phyloP scores from a whole-genome alignment of 2,888 invertebrate genomes.

The Monopis laevigella region DNA sequence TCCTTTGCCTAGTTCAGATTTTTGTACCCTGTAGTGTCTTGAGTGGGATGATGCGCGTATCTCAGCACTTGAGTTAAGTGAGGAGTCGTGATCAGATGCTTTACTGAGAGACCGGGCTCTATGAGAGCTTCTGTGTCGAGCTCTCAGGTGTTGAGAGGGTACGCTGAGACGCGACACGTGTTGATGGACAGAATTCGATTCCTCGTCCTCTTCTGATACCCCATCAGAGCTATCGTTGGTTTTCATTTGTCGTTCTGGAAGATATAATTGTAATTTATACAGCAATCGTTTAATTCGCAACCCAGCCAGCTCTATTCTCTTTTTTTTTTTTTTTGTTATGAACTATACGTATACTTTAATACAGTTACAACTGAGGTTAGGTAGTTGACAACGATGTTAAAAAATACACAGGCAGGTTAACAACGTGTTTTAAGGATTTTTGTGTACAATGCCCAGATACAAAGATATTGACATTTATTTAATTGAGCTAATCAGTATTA shows the following conservation, averaged over 20 bases:
- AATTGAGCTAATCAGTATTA: too few relatives aligned
- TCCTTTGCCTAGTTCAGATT: constrained; percentile 64
- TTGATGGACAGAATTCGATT: constrained; percentile 49
- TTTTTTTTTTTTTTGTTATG: too few relatives aligned
- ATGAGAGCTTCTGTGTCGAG: constrained; percentile 33
- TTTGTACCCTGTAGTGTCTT: constrained; percentile 58
- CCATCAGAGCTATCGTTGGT: constrained; percentile 54
- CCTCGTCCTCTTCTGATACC: constrained; percentile 54
- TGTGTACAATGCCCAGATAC: too few relatives aligned
- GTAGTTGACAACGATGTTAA: too few relatives aligned
- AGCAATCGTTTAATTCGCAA: too few relatives aligned
- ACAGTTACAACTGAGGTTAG: too few relatives aligned
- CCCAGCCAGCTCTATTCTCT: too few relatives aligned
- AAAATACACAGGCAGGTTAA: too few relatives aligned
- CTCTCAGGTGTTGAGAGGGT: constrained; percentile 37
- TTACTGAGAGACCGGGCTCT: constrained; percentile 48
- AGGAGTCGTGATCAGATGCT: constrained; percentile 27
- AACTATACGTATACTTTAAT: too few relatives aligned
- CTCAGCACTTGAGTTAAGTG: constrained; percentile 25
- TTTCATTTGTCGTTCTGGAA: constrained; percentile 39
- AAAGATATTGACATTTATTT: too few relatives aligned
- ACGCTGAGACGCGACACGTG: constrained; percentile 49
- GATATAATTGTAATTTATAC: too few relatives aligned
- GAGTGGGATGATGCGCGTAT: constrained; percentile 46
- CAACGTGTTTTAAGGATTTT: too few relatives aligned